Evolutionary conservation across 2,797 vertebrate genomes (phyloP).

Genomic region (Odontamblyopus lacepedii): DNA sequence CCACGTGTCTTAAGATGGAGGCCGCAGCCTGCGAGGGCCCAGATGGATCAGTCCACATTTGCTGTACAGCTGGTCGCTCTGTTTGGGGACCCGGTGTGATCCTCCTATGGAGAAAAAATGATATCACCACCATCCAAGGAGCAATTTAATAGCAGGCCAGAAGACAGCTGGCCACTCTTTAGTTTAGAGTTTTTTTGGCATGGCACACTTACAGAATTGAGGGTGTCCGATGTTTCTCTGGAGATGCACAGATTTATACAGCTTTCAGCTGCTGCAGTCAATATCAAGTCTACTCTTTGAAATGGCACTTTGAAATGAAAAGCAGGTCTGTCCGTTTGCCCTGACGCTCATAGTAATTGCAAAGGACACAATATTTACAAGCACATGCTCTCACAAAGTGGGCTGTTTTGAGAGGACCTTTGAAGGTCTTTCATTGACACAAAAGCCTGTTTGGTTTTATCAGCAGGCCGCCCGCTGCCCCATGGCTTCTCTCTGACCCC

Average conservation of each 20-base stretch:
- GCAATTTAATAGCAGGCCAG: constrained; percentile 85
- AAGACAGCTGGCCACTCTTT: constrained; percentile 86
- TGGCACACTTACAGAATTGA: constrained; percentile 80
- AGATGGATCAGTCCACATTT: constrained; percentile 93
- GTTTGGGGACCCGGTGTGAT: constrained; percentile 95
- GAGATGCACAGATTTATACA: constrained; percentile 78
- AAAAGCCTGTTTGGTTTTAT: constrained; percentile 77
- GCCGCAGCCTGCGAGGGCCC: constrained; percentile 88
- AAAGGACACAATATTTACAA: constrained; percentile 34
- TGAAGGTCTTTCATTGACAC: constrained; percentile 80
- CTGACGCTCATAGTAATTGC: constrained; percentile 34
- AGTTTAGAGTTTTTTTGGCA: constrained; percentile 85
- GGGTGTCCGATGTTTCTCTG: constrained; percentile 81
- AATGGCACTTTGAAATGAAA: constrained; percentile 58
- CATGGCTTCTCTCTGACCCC: constrained; percentile 80
- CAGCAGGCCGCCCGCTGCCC: constrained; percentile 76
- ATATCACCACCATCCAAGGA: constrained; percentile 83
- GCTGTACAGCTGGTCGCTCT: constrained; percentile 96
- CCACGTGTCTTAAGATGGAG: constrained; percentile 90
- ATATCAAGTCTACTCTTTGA: constrained; percentile 70
- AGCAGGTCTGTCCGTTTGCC: constrained; percentile 32
- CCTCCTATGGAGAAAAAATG: constrained; percentile 92
- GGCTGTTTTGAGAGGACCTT: constrained; percentile 54
- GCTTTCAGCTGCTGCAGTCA: constrained; percentile 78
- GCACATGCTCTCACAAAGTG: constrained; percentile 44